A percentile compares a stretch with the other conserved stretches of the same genome.
These are phyloP conservation scores for Chesias legatella DNA, from an alignment of 2,888 invertebrate genomes.

Conservation along the genomic window DNA sequence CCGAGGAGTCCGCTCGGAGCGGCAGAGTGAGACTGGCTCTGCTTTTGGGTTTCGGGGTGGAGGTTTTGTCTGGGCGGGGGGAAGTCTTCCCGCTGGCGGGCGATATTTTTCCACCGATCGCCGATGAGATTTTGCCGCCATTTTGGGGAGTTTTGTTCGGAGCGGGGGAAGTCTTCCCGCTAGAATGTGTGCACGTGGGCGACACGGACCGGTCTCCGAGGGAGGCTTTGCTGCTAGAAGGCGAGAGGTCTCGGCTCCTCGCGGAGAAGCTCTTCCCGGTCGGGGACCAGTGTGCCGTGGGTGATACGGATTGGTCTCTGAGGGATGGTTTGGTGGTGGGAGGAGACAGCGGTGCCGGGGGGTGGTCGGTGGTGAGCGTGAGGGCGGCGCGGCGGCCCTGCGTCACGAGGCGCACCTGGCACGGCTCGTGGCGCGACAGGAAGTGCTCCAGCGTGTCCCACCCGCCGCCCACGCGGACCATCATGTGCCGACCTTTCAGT, in stretches of 20 bases:
- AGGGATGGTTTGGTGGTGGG: conserved; percentile 40
- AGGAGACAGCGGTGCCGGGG: conserved; percentile 44
- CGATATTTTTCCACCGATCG: conserved; percentile 45
- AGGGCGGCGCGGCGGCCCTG: conserved; percentile 50
- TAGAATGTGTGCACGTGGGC: conserved; percentile 21
- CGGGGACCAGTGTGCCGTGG: no score
- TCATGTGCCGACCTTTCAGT: conserved; percentile 95
- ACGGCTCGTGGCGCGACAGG: conserved; percentile 92
- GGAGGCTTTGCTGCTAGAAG: no score
- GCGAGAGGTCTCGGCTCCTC: conserved; percentile 41
- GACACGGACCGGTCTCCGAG: no score
- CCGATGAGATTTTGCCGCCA: conserved; percentile 48
- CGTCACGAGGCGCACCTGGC: conserved; percentile 84
- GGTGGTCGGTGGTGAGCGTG: conserved; percentile 20
- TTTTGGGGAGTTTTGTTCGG: no score
- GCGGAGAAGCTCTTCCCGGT: no score
- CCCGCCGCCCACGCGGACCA: conserved; percentile 96
- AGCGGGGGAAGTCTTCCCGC: conserved; percentile 54
- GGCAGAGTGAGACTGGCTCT: conserved; percentile 55
- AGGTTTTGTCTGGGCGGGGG: conserved; percentile 32
- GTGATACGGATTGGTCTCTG: conserved; percentile 26
- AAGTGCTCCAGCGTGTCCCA: conserved; percentile 97
- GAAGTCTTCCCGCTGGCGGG: conserved; percentile 23
- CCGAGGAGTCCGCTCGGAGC: conserved; percentile 44
- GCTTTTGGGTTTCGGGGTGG: conserved; percentile 48